Evolutionary conservation across 1,140 invertebrate genomes (phyloP), one percentile per base, ranked within the genome.

Genomic region (Sarcophaga peregrina): DNA sequence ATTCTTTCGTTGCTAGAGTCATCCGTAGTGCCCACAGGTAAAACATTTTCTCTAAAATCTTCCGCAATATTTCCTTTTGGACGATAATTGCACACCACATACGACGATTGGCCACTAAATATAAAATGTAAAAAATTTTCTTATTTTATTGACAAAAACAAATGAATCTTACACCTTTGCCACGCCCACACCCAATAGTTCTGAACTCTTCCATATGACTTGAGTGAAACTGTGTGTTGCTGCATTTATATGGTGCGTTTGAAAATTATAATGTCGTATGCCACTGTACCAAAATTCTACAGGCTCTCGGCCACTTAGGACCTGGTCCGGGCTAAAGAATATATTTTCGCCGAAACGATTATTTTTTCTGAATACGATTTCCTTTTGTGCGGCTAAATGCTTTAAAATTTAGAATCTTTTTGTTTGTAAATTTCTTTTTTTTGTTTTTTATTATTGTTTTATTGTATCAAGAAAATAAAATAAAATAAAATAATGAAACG

Each of bases 301-400:
- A 6, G 93, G 93, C 86, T 93, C 92, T 13, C 91, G 87, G 0
- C 93, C 92, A 7, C 91, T 88, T 2, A 93, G 91, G 13, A 90
- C 45, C 52, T 83, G 88, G 15, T 94, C 94, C 81, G 93, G 94
- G 11, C 94, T 93, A 89, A 95, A 93, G 86, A 94, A 97, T 82
- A 97, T 93, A 88, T 97, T 97, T 88, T 97, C 96, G 3, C 96
- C 96, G 88, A 96, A 96, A 45, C 94, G 93, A 83, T 92, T 93
- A 85, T 95, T 93, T 25, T 93, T 92, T 54, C 96, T 94, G 87
- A 97, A 96, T 58, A 86, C 74, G 20, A 83, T 68, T 58, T 78
- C 68, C 7, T 83, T 52, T 1, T 54, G 25, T 15, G 52, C 17
- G 1, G 82, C 82, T 5, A 83, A 68, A 46, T 50, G n/a, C 82